Evolutionary conservation across 2,113 vertebrate species (phyloP).

Genomic region (Strix uralensis): DNA sequence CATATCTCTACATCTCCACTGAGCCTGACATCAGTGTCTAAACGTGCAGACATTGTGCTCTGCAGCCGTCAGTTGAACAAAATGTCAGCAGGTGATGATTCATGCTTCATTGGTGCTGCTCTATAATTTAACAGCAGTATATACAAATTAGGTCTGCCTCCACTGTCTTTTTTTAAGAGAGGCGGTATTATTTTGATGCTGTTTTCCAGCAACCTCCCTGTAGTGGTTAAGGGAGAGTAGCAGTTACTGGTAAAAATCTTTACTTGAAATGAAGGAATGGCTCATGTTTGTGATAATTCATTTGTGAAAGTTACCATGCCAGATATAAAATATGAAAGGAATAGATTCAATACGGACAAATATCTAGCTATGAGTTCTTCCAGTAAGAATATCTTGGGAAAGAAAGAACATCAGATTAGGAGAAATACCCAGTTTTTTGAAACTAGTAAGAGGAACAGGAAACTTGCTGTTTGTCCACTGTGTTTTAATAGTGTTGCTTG

Average conservation of each 20-base stretch:
- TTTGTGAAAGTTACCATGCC: not conserved
- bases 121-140: not conserved
- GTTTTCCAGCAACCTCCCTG: not conserved
- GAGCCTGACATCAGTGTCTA: not conserved
- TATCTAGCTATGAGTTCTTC: not conserved
- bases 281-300: not conserved
- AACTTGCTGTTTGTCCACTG: not conserved
- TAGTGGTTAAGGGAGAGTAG: not conserved
- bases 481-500: not conserved
- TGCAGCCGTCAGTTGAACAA: not conserved
- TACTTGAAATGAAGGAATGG: not conserved
- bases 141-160: not conserved
- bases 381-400: not conserved
- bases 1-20: not conserved
- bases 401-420: not conserved
- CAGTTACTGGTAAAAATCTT: not conserved
- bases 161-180: not conserved
- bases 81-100: constrained; percentile 29
- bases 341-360: not conserved
- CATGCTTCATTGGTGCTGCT: not conserved
- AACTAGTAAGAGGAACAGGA: not conserved
- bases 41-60: not conserved
- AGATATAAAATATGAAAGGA: not conserved
- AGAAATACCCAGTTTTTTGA: not conserved
- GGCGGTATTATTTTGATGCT: not conserved